Percentiles rank a stretch among this genome's conserved stretches.
Evolutionary conservation across 1,140 invertebrate species (phyloP).

Genomic region (Galleria mellonella): DNA sequence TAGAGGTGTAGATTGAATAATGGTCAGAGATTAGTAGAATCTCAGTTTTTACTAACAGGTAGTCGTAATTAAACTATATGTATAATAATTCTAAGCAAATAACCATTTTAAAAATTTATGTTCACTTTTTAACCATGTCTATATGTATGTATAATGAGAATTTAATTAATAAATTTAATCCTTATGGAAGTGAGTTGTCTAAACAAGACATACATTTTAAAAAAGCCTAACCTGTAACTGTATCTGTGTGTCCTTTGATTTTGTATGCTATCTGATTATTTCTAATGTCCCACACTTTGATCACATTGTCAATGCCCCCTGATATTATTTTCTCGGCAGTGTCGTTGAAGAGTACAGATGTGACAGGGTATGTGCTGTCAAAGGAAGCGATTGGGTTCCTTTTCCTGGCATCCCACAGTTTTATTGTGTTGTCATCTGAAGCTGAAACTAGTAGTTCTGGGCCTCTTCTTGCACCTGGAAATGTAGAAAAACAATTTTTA

Average conservation of each 20-base stretch:
- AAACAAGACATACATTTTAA: too few species aligned
- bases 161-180: too few species aligned
- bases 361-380: conserved; percentile 90
- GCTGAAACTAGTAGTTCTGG: conserved; percentile 93
- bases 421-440: conserved; percentile 95
- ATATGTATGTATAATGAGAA: too few species aligned
- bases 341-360: conserved; percentile 95
- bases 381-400: conserved; percentile 85
- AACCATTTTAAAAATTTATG: too few species aligned
- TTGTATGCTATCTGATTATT: conserved; percentile 92
- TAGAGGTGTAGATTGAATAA: too few species aligned
- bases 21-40: too few species aligned
- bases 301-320: conserved; percentile 97
- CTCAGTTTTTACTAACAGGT: too few species aligned
- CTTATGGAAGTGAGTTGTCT: too few species aligned
- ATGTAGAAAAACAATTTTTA: too few species aligned
- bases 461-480: conserved; percentile 85
- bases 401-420: conserved; percentile 93
- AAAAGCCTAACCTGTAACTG: conserved; percentile 84
- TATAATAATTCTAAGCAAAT: too few species aligned
- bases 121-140: too few species aligned
- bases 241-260: conserved; percentile 93
- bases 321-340: conserved; percentile 91
- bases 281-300: conserved; percentile 98
- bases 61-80: too few species aligned